Conservation (phyloP, 2,113 vertebrate species). For the Engystomops pustulosus region DNA sequence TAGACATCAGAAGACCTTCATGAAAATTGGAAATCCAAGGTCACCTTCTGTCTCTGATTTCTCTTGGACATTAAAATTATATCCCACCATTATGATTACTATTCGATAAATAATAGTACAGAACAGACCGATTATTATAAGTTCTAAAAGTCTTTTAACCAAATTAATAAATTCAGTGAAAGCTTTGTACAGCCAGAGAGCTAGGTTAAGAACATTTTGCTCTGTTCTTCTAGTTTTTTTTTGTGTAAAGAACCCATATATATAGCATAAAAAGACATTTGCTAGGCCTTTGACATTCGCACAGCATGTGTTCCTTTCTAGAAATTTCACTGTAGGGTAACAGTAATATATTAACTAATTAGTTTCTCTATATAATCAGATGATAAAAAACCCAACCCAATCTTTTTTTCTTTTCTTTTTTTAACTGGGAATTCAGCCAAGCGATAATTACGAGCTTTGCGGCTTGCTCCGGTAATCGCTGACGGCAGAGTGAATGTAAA, state of each 20-base stretch:
- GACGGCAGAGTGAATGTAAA: constrained; percentile 49
- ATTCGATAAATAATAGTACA: too few relatives aligned
- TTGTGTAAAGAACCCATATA: background rate
- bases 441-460: constrained; percentile 52
- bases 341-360: constrained; percentile 34
- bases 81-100: too few relatives aligned
- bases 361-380: constrained; percentile 49
- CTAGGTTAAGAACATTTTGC: background rate
- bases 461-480: constrained; percentile 26
- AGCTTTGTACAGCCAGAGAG: background rate
- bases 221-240: background rate
- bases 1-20: too few relatives aligned
- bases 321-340: background rate
- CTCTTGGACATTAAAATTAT: too few relatives aligned
- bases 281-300: background rate
- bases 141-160: too few relatives aligned
- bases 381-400: background rate
- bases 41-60: too few relatives aligned
- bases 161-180: too few relatives aligned
- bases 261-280: background rate
- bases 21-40: too few relatives aligned
- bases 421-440: constrained; percentile 47
- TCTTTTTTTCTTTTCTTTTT: constrained; percentile 1
- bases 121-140: too few relatives aligned
- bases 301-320: background rate